Evolutionary conservation across 1,140 invertebrate species (phyloP).

Genomic region (Drosophila ercepeae): DNA sequence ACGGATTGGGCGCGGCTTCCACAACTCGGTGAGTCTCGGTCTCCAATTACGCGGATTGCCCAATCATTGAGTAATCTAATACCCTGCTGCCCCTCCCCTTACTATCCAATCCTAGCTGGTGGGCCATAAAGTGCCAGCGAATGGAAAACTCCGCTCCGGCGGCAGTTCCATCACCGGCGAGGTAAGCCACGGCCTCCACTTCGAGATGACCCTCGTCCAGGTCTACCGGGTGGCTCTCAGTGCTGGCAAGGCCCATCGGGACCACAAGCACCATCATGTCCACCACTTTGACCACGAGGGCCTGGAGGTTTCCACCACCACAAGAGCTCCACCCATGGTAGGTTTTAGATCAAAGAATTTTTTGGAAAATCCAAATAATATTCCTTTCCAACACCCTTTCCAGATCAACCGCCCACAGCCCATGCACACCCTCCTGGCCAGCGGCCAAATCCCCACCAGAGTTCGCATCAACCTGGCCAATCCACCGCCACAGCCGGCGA

Average conservation of each 20-base stretch:
- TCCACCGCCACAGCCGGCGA: constrained; percentile 10
- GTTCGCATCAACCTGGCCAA: constrained; percentile 86
- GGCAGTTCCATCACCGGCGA: constrained; percentile 87
- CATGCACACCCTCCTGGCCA: constrained; percentile 87
- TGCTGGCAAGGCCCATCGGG: constrained; percentile 92
- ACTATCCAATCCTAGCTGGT: constrained; percentile 87
- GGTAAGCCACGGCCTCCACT: constrained; percentile 88
- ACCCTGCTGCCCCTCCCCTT: not conserved
- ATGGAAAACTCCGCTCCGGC: constrained; percentile 89
- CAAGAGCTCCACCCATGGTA: constrained; percentile 85
- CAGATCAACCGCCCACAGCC: constrained; percentile 84
- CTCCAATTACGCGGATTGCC: constrained; percentile 42
- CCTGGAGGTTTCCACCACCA: constrained; percentile 85
- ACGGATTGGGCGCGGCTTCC: constrained; percentile 91
- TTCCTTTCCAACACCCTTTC: not conserved
- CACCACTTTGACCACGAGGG: constrained; percentile 91
- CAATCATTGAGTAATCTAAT: constrained; percentile 1
- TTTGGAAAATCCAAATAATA: not conserved
- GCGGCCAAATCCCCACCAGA: constrained; percentile 87
- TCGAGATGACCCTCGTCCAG: constrained; percentile 91
- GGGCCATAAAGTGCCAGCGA: constrained; percentile 90
- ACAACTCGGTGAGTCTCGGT: constrained; percentile 90
- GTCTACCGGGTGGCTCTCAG: constrained; percentile 90
- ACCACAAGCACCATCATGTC: constrained; percentile 93
- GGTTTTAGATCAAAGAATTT: too few relatives aligned